Evolutionary conservation across 2,888 invertebrate species (phyloP).

Genomic region (Aplocera efformata): DNA sequence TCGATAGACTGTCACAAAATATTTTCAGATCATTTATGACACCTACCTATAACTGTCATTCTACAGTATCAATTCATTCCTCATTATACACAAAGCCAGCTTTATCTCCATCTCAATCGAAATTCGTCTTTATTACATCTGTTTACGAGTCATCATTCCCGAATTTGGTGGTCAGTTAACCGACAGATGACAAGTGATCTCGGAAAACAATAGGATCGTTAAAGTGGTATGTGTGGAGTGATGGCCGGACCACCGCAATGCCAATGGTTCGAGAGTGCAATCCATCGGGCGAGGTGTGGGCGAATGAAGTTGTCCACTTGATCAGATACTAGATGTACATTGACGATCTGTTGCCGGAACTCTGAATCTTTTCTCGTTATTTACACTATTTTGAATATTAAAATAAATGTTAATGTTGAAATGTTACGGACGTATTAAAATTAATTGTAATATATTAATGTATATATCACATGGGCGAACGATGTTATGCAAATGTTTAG

Average conservation of each 20-base stretch:
- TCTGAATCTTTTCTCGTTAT: background rate
- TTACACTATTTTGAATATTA: no score
- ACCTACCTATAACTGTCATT: conserved; percentile 64
- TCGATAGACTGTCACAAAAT: conserved; percentile 67
- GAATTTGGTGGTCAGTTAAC: conserved; percentile 27
- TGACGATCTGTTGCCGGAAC: conserved; percentile 5
- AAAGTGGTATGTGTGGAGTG: conserved; percentile 64
- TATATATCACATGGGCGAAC: no score
- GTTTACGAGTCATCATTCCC: conserved; percentile 25
- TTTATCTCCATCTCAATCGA: conserved; percentile 17
- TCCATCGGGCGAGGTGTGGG: conserved; percentile 13
- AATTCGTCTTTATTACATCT: conserved; percentile 33
- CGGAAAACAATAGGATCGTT: conserved; percentile 74
- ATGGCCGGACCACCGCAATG: conserved; percentile 67
- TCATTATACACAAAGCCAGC: conserved; percentile 34
- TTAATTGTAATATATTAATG: no score
- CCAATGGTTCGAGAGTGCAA: conserved; percentile 46
- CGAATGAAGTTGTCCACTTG: conserved; percentile 17
- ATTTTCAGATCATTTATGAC: conserved; percentile 62
- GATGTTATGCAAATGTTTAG: no score
- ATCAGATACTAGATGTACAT: conserved; percentile 5
- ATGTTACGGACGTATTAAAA: no score
- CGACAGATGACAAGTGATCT: conserved; percentile 66
- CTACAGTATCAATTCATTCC: conserved; percentile 58
- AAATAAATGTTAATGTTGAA: no score